Conservation (phyloP, 2,797 vertebrate genomes). For the Crocodylus rhombifer region DNA sequence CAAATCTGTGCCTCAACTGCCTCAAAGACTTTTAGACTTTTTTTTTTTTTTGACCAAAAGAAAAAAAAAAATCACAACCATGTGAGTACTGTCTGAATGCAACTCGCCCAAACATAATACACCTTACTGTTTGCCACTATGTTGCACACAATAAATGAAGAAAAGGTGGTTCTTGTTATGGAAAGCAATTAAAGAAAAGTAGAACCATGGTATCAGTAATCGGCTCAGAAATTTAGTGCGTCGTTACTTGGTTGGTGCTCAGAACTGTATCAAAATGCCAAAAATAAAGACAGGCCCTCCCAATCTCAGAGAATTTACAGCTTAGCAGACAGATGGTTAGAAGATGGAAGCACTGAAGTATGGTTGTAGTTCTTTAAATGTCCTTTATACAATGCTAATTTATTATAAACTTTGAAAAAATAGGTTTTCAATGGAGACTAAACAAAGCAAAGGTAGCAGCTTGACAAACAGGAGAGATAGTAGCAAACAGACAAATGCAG, state of each 20-base stretch:
- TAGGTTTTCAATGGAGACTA: neutral
- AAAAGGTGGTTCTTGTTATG: too few relatives aligned
- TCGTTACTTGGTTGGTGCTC: neutral
- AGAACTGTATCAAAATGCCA: neutral
- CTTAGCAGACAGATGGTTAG: neutral
- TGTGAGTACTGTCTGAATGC: neutral
- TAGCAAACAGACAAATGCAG: neutral
- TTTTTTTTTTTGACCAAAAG: too few relatives aligned
- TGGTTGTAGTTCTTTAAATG: neutral
- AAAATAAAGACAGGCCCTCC: neutral
- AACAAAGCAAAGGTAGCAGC: neutral
- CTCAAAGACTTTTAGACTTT: too few relatives aligned
- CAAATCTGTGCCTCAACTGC: neutral
- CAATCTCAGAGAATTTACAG: neutral
- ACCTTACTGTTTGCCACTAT: neutral
- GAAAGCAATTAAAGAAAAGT: neutral
- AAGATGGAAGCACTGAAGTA: neutral
- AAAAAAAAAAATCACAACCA: too few relatives aligned
- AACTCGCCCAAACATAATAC: neutral
- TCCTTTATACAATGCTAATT: neutral
- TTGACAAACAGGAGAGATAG: neutral
- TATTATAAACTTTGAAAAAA: neutral
- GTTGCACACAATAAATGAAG: too few relatives aligned
- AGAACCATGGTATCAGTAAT: neutral
- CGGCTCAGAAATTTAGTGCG: rapidly evolving